Conservation (phyloP, 2,888 invertebrate species). For the Apotomis capreana region DNA sequence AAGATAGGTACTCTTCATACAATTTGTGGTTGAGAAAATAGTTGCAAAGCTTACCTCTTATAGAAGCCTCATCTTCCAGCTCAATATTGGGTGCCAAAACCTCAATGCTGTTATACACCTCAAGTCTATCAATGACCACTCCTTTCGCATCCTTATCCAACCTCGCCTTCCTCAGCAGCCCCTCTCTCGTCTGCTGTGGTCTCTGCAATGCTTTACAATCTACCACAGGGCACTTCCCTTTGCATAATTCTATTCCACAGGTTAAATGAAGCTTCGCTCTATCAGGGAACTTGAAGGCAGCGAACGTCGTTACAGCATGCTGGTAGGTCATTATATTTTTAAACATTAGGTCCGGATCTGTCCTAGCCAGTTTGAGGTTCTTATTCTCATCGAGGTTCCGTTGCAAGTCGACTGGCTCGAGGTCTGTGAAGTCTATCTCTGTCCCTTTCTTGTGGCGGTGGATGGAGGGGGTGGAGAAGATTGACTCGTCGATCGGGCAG, state of each 20-base stretch:
- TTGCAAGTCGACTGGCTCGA: conserved; percentile 65
- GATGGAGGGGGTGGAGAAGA: conserved; percentile 82
- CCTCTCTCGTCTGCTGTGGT: conserved; percentile 76
- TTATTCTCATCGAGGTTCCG: conserved; percentile 64
- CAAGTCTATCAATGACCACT: conserved; percentile 85
- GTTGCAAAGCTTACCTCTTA: conserved; percentile 64
- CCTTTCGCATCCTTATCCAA: conserved; percentile 81
- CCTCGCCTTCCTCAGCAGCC: conserved; percentile 73
- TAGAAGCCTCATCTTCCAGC: conserved; percentile 84
- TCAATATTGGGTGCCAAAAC: conserved; percentile 91
- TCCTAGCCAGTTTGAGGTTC: conserved; percentile 61
- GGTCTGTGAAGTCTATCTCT: conserved; percentile 71
- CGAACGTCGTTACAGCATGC: conserved; percentile 85
- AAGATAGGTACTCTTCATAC: no score
- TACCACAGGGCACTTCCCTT: conserved; percentile 87
- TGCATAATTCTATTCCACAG: conserved; percentile 91
- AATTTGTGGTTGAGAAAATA: no score
- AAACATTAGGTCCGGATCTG: conserved; percentile 69
- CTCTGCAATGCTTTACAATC: conserved; percentile 75
- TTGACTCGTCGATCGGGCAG: conserved; percentile 88
- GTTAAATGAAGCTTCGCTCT: conserved; percentile 89
- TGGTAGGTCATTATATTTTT: conserved; percentile 80
- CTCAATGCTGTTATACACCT: conserved; percentile 92
- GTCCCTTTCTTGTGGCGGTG: conserved; percentile 69
- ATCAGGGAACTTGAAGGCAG: conserved; percentile 93